Conservation (phyloP, 2,797 vertebrate genomes). For the Pseudochirops cupreus region DNA sequence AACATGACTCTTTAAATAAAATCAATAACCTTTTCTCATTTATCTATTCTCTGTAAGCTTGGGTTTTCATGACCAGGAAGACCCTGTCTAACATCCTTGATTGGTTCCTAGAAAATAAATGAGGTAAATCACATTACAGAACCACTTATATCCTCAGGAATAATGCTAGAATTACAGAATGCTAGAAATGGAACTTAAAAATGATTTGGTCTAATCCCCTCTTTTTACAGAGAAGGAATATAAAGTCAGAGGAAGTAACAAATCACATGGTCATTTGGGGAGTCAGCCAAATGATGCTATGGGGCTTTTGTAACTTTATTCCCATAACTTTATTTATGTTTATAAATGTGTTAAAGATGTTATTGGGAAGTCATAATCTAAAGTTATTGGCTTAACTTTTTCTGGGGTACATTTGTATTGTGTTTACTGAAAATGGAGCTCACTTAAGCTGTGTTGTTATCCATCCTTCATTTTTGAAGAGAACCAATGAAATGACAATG, state of each 20-base stretch:
- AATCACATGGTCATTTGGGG: neutral
- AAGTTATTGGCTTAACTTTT: neutral
- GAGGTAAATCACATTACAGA: neutral
- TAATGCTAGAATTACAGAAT: neutral
- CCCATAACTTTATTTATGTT: neutral
- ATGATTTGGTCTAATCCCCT: neutral
- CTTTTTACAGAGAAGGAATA: slow-evolving; percentile 33
- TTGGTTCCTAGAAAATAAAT: neutral
- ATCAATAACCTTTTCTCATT: neutral
- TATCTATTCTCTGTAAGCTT: neutral
- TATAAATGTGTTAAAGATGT: neutral
- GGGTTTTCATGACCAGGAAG: neutral
- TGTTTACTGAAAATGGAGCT: neutral
- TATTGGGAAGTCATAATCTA: neutral
- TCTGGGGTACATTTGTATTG: neutral
- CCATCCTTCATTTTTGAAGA: neutral
- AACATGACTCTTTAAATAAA: neutral
- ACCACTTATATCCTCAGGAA: neutral
- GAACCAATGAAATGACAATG: neutral
- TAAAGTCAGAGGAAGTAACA: neutral
- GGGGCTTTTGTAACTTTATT: neutral
- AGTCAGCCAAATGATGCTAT: neutral
- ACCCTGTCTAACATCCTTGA: neutral
- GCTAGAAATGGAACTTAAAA: neutral
- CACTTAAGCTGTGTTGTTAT: neutral